Percentiles rank a stretch among this genome's conserved stretches.
These are phyloP conservation scores for Falco peregrinus DNA, from an alignment of 2,797 vertebrate genomes.

Conservation along the genomic window DNA sequence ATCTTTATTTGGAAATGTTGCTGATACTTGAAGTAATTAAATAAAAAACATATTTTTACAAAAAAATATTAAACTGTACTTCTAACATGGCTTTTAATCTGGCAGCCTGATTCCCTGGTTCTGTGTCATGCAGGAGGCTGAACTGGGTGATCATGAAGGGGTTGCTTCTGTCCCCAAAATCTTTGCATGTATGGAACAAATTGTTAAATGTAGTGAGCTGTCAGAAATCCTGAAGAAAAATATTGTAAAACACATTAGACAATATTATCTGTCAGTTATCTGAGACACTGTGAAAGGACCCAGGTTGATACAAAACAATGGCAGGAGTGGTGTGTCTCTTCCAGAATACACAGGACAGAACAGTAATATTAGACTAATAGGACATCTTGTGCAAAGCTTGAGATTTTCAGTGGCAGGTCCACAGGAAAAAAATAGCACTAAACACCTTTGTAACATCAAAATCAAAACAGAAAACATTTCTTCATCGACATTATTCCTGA, in stretches of 20 bases:
- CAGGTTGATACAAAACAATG: background rate
- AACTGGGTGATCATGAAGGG: background rate
- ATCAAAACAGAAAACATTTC: conserved; percentile 13
- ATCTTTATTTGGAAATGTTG: background rate
- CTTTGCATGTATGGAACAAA: background rate
- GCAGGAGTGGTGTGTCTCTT: background rate
- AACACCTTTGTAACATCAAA: conserved; percentile 7
- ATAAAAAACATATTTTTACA: background rate
- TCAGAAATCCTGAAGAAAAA: background rate
- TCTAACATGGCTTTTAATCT: background rate
- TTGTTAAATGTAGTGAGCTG: background rate
- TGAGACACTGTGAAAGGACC: background rate
- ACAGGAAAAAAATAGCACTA: background rate
- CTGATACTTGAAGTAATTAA: background rate
- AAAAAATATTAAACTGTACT: background rate
- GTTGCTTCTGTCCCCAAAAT: background rate
- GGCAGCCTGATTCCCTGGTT: background rate
- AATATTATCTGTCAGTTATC: background rate
- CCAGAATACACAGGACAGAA: background rate
- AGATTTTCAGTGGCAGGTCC: background rate
- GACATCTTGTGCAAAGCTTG: background rate
- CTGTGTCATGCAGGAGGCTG: background rate
- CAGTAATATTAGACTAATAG: background rate
- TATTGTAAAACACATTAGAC: background rate
- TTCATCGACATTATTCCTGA: background rate